Conservation (phyloP, 2,113 vertebrate species). For the Rattus rattus region DNA sequence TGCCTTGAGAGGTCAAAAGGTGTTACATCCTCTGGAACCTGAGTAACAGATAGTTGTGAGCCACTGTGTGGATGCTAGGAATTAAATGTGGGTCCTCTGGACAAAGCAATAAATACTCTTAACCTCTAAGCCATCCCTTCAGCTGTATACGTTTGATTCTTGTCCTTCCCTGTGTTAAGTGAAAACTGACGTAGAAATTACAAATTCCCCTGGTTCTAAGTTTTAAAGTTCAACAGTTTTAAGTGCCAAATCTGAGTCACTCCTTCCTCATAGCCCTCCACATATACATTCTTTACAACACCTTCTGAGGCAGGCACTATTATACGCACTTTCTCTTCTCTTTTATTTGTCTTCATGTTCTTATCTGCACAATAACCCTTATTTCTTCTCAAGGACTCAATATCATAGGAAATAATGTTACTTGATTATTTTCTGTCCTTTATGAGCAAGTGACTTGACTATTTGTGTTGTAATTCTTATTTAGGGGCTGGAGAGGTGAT, state of each 20-base stretch:
- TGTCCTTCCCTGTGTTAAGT: neutral
- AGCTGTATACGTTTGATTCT: neutral
- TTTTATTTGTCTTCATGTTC: neutral
- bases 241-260: neutral
- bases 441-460: neutral
- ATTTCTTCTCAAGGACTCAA: neutral
- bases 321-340: neutral
- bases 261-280: neutral
- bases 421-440: neutral
- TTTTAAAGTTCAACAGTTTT: neutral
- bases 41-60: neutral
- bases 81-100: neutral
- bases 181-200: neutral
- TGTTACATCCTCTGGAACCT: neutral
- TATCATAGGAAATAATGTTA: neutral
- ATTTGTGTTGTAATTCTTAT: neutral
- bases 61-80: neutral
- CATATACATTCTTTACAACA: neutral
- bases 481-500: neutral
- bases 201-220: neutral
- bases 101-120: neutral
- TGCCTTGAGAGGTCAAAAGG: neutral
- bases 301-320: neutral
- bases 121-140: neutral
- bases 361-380: neutral